phyloP scores from a whole-genome alignment of 2,113 vertebrate genomes.

The Tursiops truncatus region DNA sequence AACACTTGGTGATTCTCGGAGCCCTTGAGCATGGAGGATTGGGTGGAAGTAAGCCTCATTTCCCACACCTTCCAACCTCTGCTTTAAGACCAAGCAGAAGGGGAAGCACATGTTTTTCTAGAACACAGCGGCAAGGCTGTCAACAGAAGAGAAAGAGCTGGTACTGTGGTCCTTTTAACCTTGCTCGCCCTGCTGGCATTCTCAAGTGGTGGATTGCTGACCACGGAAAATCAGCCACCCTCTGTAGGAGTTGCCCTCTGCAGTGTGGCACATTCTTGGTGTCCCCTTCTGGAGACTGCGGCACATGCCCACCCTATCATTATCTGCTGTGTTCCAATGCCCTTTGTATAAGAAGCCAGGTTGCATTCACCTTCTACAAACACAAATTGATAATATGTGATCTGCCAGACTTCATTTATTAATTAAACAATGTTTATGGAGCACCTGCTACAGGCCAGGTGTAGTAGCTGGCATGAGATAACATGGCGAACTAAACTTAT shows the following conservation, averaged over 20 bases:
- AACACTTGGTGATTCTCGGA: not conserved
- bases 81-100: not conserved
- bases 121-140: not conserved
- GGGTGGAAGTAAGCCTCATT: not conserved
- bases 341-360: not conserved
- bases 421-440: not conserved
- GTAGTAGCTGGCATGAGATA: not conserved
- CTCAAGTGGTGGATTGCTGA: not conserved
- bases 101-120: not conserved
- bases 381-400: not conserved
- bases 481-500: not conserved
- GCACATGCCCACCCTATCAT: not conserved
- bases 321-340: too few relatives aligned
- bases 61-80: not conserved
- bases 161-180: not conserved
- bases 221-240: not conserved
- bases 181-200: too few relatives aligned
- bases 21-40: not conserved
- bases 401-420: not conserved
- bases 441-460: not conserved
- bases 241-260: not conserved
- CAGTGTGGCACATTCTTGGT: rapidly evolving
- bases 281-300: not conserved
- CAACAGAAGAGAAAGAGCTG: not conserved
- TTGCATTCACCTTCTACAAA: not conserved